A percentile compares a stretch with the other conserved stretches of the same genome.
Evolutionary conservation across 2,888 invertebrate species (phyloP).

Genomic region (Aromia moschata): DNA sequence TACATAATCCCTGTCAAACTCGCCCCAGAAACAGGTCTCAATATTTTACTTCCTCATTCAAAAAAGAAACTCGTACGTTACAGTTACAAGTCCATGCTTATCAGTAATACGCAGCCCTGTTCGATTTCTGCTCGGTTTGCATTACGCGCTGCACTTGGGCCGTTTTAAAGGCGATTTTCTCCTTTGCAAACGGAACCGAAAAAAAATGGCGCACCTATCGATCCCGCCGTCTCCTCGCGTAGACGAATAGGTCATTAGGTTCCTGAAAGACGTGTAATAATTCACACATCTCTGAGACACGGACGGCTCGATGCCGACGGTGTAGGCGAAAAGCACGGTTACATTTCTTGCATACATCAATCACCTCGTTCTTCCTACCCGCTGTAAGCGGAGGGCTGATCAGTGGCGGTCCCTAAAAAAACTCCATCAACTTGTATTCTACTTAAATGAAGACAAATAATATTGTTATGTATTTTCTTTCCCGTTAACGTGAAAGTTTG

Average conservation of each 20-base stretch:
- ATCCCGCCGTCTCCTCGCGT: constrained; percentile 26
- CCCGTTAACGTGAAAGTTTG: too few relatives aligned
- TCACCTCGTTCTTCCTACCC: constrained; percentile 42
- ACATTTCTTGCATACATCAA: constrained; percentile 51
- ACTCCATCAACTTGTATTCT: too few relatives aligned
- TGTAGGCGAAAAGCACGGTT: constrained; percentile 34
- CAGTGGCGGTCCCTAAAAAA: constrained; percentile 10
- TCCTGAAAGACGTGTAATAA: constrained; percentile 35
- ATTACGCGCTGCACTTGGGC: not conserved
- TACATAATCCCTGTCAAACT: too few relatives aligned
- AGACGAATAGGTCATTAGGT: constrained; percentile 37
- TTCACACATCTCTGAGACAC: constrained; percentile 33
- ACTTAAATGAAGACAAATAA: too few relatives aligned
- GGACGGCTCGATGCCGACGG: constrained; percentile 27
- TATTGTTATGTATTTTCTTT: too few relatives aligned
- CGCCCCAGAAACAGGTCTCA: too few relatives aligned
- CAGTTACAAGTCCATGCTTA: too few relatives aligned
- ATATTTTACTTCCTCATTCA: too few relatives aligned
- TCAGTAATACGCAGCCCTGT: not conserved
- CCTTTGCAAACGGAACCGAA: constrained; percentile 1
- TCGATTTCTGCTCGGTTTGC: not conserved
- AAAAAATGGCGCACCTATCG: constrained; percentile 24
- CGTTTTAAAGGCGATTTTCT: constrained; percentile 3
- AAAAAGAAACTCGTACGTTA: too few relatives aligned
- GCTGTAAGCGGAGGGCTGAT: constrained; percentile 38